Base-by-base conservation (phyloP, 2,888 invertebrate genomes). In the Netelia inedita region DNA sequence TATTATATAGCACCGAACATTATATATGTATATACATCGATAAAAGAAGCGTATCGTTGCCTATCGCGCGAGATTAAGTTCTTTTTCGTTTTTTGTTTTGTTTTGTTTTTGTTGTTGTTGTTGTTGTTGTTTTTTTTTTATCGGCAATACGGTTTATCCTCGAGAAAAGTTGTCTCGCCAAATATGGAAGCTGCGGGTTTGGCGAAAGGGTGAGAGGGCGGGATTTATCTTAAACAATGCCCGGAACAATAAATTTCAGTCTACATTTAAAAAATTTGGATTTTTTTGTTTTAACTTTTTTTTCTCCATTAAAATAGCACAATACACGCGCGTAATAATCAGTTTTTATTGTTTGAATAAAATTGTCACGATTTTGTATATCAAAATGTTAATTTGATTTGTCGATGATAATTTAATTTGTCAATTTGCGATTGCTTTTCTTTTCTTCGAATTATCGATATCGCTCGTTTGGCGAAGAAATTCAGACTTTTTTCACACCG, bases 161-260 rank as follows among this genome's bases (percentile, higher is more conserved):
- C 6, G 72, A 53, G 76, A 61, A 65, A 72, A 63, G 80, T 73
- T 46, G 80, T 80, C 68, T 66, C 8, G 23, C 84, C 76, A 55
- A 80, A 84, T 80, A 80, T 55, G 84, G 80, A 63, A 28, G 16
- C 41, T 16, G 23, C 41, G 71, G 61, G 50, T 35, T 59, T 21
- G 41, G 28, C 28, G 46, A 46, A 10, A 28, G 11, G 59, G 43
- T 43, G 14, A 1, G 61, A 57, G 14, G 28, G 2, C 28, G n/a
- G 21, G 74, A 53, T 71, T 55, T 71, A 76, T 57, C 65, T 55
- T 6, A 57, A 69, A 79, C 75, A 79, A 79, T 83, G 59, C 71
- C 41, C 53, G 35, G 23, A 66, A 72, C 35, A 16, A 66, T 66
- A 69, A 53, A 79, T 46, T 79, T 46, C 14, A 2, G 10, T 46